Conservation (phyloP, 2,113 vertebrate genomes). For the Lophotis ruficrista region DNA sequence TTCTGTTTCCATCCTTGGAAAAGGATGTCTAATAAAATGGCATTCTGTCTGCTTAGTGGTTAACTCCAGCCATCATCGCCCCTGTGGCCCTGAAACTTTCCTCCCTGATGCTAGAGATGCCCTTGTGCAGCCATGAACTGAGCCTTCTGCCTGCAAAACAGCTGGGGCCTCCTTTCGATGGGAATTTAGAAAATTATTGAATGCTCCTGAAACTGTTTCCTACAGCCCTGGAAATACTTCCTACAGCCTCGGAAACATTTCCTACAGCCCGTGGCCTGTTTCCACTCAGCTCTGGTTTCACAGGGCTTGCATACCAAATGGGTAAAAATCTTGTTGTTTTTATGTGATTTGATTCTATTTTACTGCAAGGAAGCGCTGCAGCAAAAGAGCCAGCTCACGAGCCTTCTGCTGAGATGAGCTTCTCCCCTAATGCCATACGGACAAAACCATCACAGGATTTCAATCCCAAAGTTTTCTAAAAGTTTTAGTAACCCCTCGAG, state of each 20-base stretch:
- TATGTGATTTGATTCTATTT: not conserved
- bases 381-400: not conserved
- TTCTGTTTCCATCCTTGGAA: not conserved
- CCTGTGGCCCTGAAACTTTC: not conserved
- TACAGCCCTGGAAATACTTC: not conserved
- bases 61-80: accelerated
- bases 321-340: not conserved
- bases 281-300: not conserved
- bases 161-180: not conserved
- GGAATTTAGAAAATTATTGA: not conserved
- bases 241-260: not conserved
- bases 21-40: not conserved
- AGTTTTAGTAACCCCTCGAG: not conserved
- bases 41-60: not conserved
- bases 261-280: not conserved
- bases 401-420: not conserved
- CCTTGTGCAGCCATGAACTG: not conserved
- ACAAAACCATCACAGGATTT: not conserved
- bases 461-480: not conserved
- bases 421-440: not conserved
- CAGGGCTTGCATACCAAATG: not conserved
- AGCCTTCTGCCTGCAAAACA: not conserved
- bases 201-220: not conserved
- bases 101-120: not conserved
- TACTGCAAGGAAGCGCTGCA: not conserved